Percentiles rank a stretch among this genome's conserved stretches.
Conservation (phyloP, 1,140 invertebrate genomes). For the Charaxes varanes region DNA sequence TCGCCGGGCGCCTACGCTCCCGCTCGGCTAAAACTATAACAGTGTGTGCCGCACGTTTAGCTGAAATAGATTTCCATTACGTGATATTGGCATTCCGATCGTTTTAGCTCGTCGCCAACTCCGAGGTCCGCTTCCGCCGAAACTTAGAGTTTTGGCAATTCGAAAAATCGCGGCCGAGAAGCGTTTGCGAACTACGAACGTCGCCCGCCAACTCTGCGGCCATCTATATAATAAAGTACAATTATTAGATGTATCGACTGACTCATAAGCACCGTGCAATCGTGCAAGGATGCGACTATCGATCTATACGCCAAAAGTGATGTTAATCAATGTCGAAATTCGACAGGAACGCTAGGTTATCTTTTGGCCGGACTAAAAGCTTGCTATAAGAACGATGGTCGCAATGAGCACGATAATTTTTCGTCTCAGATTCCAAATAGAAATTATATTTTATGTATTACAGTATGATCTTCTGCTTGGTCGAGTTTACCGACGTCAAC, state of each 20-base stretch:
- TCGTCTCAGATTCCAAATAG: no score
- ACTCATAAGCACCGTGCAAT: not conserved
- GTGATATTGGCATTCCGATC: slow-evolving; percentile 56
- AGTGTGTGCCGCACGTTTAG: slow-evolving; percentile 52
- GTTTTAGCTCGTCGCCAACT: slow-evolving; percentile 59
- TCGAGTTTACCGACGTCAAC: slow-evolving; percentile 26
- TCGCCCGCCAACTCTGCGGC: slow-evolving; percentile 14
- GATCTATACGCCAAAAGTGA: slow-evolving; percentile 36
- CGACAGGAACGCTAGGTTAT: slow-evolving; percentile 25
- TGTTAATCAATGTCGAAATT: slow-evolving; percentile 44
- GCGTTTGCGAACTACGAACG: slow-evolving; percentile 18
- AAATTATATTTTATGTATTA: slow-evolving; percentile 10
- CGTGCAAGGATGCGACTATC: not conserved
- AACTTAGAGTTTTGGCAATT: slow-evolving; percentile 17
- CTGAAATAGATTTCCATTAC: slow-evolving; percentile 62
- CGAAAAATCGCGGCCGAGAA: slow-evolving; percentile 10
- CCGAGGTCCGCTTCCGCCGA: slow-evolving; percentile 12
- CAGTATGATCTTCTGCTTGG: slow-evolving; percentile 7
- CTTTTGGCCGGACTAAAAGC: slow-evolving; percentile 28
- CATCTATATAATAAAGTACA: not conserved
- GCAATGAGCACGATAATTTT: slow-evolving; percentile 1
- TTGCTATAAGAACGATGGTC: slow-evolving; percentile 4
- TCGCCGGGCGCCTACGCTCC: slow-evolving; percentile 63
- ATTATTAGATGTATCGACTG: not conserved
- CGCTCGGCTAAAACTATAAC: slow-evolving; percentile 52